phyloP scores from a whole-genome alignment of 2,797 vertebrate species.

The Lutjanus campechanus region DNA sequence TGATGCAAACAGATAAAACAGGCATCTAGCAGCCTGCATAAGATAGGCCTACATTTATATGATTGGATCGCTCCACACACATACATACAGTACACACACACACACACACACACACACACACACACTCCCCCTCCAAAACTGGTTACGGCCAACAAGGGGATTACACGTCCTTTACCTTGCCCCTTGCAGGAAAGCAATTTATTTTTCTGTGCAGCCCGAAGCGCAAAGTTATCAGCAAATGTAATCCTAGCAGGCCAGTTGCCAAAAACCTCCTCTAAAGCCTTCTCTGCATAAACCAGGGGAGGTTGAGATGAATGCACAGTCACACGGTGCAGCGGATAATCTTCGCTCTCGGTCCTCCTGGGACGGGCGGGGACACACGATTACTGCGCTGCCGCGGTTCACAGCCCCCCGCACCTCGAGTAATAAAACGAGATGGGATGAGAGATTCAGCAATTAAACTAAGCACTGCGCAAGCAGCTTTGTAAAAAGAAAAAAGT shows the following conservation, averaged over 20 bases:
- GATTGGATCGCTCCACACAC: conserved; percentile 4
- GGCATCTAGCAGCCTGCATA: not conserved
- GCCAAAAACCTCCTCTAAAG: conserved; percentile 53
- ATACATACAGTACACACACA: not conserved
- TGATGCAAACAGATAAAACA: not conserved
- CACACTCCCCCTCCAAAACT: conserved; percentile 2
- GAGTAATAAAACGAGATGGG: conserved; percentile 35
- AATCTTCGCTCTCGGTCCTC: conserved; percentile 40
- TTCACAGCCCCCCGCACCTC: conserved; percentile 5
- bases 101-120: not conserved
- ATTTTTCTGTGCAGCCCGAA: conserved; percentile 65
- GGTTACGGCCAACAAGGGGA: conserved; percentile 62
- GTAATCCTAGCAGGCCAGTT: conserved; percentile 68
- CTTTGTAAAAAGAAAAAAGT: conserved; percentile 15
- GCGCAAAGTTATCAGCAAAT: conserved; percentile 68
- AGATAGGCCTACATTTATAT: conserved; percentile 17
- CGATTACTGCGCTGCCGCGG: conserved; percentile 17
- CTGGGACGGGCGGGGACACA: conserved; percentile 18
- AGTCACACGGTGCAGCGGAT: conserved; percentile 49
- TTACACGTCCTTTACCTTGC: conserved; percentile 69
- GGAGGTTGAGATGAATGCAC: conserved; percentile 51
- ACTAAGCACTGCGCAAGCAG: conserved; percentile 25
- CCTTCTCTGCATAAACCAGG: conserved; percentile 59
- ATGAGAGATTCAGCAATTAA: conserved; percentile 59
- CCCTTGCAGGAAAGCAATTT: conserved; percentile 74